Base-by-base conservation (phyloP, 2,113 vertebrate genomes). In the Xerus inauris region DNA sequence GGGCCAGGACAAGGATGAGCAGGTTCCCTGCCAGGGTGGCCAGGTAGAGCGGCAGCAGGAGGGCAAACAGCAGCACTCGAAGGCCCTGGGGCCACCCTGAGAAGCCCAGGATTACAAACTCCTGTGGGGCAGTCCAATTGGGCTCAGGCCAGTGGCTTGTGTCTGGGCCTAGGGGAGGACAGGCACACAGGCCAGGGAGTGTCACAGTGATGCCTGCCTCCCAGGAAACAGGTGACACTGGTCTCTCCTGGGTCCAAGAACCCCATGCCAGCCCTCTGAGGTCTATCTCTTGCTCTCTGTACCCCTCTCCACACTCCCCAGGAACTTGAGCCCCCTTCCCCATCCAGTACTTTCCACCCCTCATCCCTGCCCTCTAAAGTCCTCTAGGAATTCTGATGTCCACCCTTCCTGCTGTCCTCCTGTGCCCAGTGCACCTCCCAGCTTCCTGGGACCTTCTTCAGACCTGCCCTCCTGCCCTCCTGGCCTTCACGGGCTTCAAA, bases 61-160 rank as follows among this genome's bases (percentile, higher is more conserved):
- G 84, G 1, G 94, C 77, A 0, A 97, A 98, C 16, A 97, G 96
- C 59, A 97, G 84, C n/a, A 8, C 47, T 0, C 62, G 87, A 17
- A 97, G 90, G 79, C 91, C 94, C 0, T 16, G 92, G 19, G 97
- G 59, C 97, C 96, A 97, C 45, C 51, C 62, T 0, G 97, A 98
- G 92, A 97, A 97, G 2, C 97, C 97, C 47, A 98, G 92, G 87
- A 97, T 95, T 7, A 97, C 67, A 0, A 98, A 97, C 67, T 97
- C 95, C 76, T n/a, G 90, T 0, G 96, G 96, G 9, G 20, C 0
- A 0, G 98, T 97, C 97, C 95, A 84, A 65, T 89, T 97, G 5
- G 73, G 47, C 9, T 40, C 59, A 0, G 65, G 40, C 92, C 95
- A 73, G 8, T 7, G 69, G 54, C 92, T 94, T 16, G 22, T 57